Evolutionary conservation across 2,888 invertebrate species (phyloP), one percentile per base, ranked within the genome.

Genomic region (Tanytarsus gracilentus): DNA sequence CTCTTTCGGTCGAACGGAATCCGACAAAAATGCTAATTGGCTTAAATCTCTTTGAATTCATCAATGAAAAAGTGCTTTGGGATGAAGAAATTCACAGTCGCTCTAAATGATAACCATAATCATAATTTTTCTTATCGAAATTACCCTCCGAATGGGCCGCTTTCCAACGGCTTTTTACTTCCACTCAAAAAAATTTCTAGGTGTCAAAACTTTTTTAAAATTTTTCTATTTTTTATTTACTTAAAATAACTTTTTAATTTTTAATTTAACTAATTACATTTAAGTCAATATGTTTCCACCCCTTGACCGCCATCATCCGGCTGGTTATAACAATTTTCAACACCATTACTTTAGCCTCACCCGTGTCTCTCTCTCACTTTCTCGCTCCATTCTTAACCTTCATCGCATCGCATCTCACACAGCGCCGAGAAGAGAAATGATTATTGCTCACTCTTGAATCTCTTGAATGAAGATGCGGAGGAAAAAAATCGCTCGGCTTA

Each of bases 321-420:
- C 16, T 14, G n/a, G 30, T 26, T 33, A 33, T 33, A 21, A 51
- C 14, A 33, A 36, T 36, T 39, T 55, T 53, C 39, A 55, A 55
- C 55, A 40, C 55, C 55, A 55, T 55, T 55, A 55, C 55, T 55
- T 25, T n/a, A n/a, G n/a, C n/a, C n/a, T n/a, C n/a, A n/a, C n/a
- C 55, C 55, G 40, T 14, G 44, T n/a, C 36, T 36, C 16, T 36
- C 16, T n/a, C 36, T 36, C 36, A 33, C 14, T 33, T 14, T 33
- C 33, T 33, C 14, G 33, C n/a, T 33, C 14, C 33, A 14, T 4
- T 33, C 14, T 33, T 33, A 33, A 33, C 33, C 14, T 33, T 14
- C 16, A 14, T 36, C 16, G 1, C 30, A 14, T 3, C 6, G n/a
- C 36, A 14, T 36, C 36, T 36, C 33, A 3, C 3, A 36, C 11